These are phyloP conservation scores for Terrapene triunguis DNA, from an alignment of 2,113 vertebrate species.

Conservation along the genomic window DNA sequence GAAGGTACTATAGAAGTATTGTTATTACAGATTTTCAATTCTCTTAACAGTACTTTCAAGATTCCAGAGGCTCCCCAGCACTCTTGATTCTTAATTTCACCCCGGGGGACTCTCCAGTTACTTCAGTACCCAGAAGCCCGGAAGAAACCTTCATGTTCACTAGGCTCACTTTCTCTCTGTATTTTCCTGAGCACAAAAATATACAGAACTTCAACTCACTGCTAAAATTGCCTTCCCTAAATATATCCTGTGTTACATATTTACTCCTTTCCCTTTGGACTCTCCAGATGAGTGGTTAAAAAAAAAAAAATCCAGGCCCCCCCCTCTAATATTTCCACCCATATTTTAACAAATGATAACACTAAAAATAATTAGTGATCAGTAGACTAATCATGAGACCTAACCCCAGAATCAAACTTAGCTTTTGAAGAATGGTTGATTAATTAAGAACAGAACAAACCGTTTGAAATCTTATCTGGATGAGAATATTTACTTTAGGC, in stretches of 20 bases:
- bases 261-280: neutral
- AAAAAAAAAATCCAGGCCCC: neutral
- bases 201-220: neutral
- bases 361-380: neutral
- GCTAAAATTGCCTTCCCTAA: constrained; percentile 3
- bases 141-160: constrained; percentile 20
- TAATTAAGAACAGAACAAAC: constrained; percentile 2
- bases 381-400: neutral
- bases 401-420: neutral
- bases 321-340: neutral
- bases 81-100: constrained; percentile 25
- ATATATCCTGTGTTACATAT: neutral
- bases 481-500: neutral
- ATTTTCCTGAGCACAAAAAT: constrained; percentile 1
- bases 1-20: constrained; percentile 15
- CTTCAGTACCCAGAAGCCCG: constrained; percentile 26
- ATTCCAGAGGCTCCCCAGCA: constrained; percentile 3
- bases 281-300: neutral
- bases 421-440: constrained; percentile 23
- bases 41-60: constrained; percentile 20
- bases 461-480: constrained; percentile 17
- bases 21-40: constrained; percentile 42
- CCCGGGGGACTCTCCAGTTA: constrained; percentile 34
- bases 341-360: neutral
- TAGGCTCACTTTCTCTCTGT: neutral